These are phyloP conservation scores for Colius striatus DNA, from an alignment of 2,113 vertebrate genomes.

Conservation along the genomic window DNA sequence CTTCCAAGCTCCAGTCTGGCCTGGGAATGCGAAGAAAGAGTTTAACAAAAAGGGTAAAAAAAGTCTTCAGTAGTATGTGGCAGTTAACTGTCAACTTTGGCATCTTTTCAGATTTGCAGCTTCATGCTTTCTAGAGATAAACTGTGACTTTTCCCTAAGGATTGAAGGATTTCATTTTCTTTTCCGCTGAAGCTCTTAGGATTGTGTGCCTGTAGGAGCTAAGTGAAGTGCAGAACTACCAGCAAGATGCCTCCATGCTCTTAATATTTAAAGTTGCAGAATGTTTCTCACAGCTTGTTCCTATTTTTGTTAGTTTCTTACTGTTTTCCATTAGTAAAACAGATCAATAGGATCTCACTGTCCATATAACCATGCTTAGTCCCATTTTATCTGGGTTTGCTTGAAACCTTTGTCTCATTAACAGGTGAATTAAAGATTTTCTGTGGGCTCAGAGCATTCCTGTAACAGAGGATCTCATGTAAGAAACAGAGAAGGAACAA, in stretches of 20 bases:
- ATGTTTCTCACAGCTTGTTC: not conserved
- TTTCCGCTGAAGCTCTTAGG: conserved; percentile 30
- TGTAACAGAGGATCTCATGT: not conserved
- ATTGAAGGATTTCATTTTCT: conserved; percentile 60
- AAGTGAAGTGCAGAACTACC: conserved; percentile 2
- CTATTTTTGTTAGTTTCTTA: not conserved
- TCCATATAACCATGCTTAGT: not conserved
- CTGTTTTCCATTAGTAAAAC: not conserved
- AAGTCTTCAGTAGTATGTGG: conserved; percentile 4
- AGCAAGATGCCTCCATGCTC: conserved; percentile 3
- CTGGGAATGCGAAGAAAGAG: conserved; percentile 53
- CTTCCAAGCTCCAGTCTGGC: conserved; percentile 72
- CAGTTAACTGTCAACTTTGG: conserved; percentile 65
- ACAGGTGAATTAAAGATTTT: not conserved
- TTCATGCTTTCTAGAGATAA: conserved; percentile 75
- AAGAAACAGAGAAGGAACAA: not conserved
- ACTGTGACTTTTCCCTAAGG: conserved; percentile 68
- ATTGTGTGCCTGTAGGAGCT: conserved; percentile 29
- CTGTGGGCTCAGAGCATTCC: not conserved
- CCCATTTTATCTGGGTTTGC: not conserved
- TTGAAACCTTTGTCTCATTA: not conserved
- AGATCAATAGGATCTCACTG: not conserved
- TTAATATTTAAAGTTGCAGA: conserved; percentile 10
- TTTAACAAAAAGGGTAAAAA: not conserved
- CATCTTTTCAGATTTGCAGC: conserved; percentile 65